These are phyloP conservation scores for Rosalia funebris DNA, from an alignment of 2,888 invertebrate genomes.

Conservation along the genomic window DNA sequence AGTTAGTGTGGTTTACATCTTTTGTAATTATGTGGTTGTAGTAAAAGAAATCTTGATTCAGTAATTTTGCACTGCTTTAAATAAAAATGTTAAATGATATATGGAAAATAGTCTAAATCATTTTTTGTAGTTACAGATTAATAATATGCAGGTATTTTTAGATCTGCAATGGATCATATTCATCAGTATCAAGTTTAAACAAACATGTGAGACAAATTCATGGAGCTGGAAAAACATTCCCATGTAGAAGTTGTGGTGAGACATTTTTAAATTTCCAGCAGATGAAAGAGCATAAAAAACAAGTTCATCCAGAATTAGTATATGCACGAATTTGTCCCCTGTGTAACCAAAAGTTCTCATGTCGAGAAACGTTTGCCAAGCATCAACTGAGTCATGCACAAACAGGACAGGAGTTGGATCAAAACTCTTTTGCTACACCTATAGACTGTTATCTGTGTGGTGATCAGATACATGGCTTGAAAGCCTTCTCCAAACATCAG, in stretches of 20 bases:
- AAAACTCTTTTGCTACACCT: background rate
- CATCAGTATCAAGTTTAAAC: constrained; percentile 6
- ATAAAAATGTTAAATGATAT: too few relatives aligned
- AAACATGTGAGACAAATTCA: constrained; percentile 2
- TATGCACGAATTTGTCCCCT: background rate
- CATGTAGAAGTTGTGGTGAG: constrained; percentile 1
- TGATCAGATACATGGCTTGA: background rate
- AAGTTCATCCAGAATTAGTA: background rate
- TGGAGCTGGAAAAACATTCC: constrained; percentile 2
- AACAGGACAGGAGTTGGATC: background rate
- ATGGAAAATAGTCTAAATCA: background rate
- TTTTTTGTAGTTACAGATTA: too few relatives aligned
- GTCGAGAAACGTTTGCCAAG: background rate
- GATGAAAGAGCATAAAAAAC: constrained; percentile 3
- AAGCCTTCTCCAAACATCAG: background rate
- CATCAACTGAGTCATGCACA: background rate
- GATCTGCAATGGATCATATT: constrained; percentile 7
- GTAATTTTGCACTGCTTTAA: too few relatives aligned
- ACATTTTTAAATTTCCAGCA: constrained; percentile 2
- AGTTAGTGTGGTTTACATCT: constrained; percentile 1
- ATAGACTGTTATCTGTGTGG: constrained; percentile 6
- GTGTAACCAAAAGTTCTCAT: background rate
- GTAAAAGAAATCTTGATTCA: too few relatives aligned
- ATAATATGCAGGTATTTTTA: too few relatives aligned
- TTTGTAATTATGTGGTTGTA: too few relatives aligned